These are phyloP conservation scores for Forbesichthys papilliferus DNA, from an alignment of 2,113 vertebrate species.

Conservation along the genomic window DNA sequence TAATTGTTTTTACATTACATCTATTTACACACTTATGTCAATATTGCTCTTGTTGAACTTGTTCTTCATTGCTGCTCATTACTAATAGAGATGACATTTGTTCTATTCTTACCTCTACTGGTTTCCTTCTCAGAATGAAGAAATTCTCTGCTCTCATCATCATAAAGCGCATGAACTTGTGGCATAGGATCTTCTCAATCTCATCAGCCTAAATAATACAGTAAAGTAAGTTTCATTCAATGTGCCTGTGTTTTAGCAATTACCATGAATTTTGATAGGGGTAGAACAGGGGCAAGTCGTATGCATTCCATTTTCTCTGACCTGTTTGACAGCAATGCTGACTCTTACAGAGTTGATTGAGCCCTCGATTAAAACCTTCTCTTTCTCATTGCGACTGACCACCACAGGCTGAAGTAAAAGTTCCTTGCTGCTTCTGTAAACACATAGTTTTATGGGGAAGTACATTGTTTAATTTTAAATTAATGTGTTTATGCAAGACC, in stretches of 20 bases:
- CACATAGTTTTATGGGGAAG: background rate
- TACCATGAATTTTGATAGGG: background rate
- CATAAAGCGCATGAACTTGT: slow-evolving; percentile 99
- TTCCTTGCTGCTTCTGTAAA: slow-evolving; percentile 93
- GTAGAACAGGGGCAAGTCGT: too few species aligned
- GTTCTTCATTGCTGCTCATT: background rate
- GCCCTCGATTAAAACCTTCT: slow-evolving; percentile 96
- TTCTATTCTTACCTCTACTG: slow-evolving; percentile 86
- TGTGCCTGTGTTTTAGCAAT: background rate
- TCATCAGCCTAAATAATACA: slow-evolving; percentile 85
- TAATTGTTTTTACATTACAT: background rate
- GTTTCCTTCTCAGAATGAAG: slow-evolving; percentile 95
- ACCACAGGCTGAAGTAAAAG: slow-evolving; percentile 93
- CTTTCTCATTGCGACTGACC: slow-evolving; percentile 97
- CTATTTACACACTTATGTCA: background rate
- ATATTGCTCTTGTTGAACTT: background rate
- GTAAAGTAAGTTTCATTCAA: background rate
- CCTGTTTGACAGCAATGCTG: slow-evolving; percentile 99
- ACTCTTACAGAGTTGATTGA: slow-evolving; percentile 98
- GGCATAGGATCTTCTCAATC: slow-evolving; percentile 98
- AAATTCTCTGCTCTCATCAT: slow-evolving; percentile 99
- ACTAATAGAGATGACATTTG: background rate
- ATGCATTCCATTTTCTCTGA: slow-evolving; percentile 46
- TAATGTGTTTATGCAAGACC: background rate
- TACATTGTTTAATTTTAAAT: background rate